Evolutionary conservation across 2,113 vertebrate genomes (phyloP).

Genomic region (Heptranchias perlo): DNA sequence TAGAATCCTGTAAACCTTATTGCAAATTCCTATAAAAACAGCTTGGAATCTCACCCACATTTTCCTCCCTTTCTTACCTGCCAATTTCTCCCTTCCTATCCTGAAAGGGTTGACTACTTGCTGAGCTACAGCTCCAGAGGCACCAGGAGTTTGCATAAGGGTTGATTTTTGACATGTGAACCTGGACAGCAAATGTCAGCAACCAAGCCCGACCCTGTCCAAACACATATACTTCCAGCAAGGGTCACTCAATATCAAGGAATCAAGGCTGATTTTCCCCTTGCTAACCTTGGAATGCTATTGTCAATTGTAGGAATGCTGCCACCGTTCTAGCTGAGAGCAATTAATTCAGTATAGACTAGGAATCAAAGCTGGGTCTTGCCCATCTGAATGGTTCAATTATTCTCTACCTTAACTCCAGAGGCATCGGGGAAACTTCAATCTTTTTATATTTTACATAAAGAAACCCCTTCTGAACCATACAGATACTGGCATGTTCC

Average conservation of each 20-base stretch:
- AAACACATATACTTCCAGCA: neutral
- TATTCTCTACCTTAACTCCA: neutral
- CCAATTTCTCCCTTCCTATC: neutral
- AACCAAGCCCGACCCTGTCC: neutral
- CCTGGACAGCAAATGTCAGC: neutral
- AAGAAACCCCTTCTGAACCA: neutral
- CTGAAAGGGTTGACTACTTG: neutral
- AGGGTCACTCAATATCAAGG: neutral
- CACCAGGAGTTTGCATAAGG: neutral
- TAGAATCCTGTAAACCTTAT: neutral
- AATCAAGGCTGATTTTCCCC: neutral
- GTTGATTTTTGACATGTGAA: neutral
- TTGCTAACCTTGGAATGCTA: neutral
- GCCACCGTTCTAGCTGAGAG: neutral
- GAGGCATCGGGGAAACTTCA: neutral
- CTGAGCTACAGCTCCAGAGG: neutral
- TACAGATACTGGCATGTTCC: neutral
- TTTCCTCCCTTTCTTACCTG: neutral
- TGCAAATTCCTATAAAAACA: constrained; percentile 1
- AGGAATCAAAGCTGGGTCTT: neutral
- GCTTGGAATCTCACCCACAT: neutral
- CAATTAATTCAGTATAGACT: neutral
- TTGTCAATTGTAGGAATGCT: neutral
- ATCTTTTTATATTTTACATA: neutral
- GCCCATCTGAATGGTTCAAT: neutral